Percentiles rank a stretch among this genome's conserved stretches.
Conservation (phyloP, 2,797 vertebrate genomes). For the Poeciliopsis infans region DNA sequence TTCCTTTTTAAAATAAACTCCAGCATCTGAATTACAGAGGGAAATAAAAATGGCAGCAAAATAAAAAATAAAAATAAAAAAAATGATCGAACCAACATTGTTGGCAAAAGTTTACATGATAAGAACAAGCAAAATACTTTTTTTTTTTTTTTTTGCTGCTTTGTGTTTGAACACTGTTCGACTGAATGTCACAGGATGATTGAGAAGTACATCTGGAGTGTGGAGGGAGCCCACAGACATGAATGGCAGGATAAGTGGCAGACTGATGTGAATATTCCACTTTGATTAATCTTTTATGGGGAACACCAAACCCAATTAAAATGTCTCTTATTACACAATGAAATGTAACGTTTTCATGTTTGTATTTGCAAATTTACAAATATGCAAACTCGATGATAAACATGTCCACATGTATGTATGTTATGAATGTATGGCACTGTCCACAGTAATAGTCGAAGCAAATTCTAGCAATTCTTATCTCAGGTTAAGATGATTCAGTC, state of each 20-base stretch:
- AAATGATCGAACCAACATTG: neutral
- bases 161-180: slow-evolving; percentile 53
- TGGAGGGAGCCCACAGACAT: slow-evolving; percentile 62
- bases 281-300: slow-evolving; percentile 58
- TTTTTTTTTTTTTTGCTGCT: slow-evolving; percentile 26
- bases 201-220: slow-evolving; percentile 70
- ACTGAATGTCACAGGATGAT: slow-evolving; percentile 60
- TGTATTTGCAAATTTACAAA: slow-evolving; percentile 18
- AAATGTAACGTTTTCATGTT: slow-evolving; percentile 28
- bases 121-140: slow-evolving; percentile 28
- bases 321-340: slow-evolving; percentile 59
- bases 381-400: slow-evolving; percentile 5
- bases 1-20: neutral
- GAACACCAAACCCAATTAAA: slow-evolving; percentile 65
- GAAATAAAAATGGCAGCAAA: neutral
- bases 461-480: slow-evolving; percentile 25
- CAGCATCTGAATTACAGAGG: neutral
- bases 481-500: slow-evolving; percentile 37
- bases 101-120: slow-evolving; percentile 14
- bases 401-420: slow-evolving; percentile 1
- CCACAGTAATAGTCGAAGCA: neutral
- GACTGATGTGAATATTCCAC: slow-evolving; percentile 65
- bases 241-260: slow-evolving; percentile 67
- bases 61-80: neutral
- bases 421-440: neutral